Evolutionary conservation across 1,140 invertebrate genomes (phyloP).

Genomic region (Trachelipus rathkii): DNA sequence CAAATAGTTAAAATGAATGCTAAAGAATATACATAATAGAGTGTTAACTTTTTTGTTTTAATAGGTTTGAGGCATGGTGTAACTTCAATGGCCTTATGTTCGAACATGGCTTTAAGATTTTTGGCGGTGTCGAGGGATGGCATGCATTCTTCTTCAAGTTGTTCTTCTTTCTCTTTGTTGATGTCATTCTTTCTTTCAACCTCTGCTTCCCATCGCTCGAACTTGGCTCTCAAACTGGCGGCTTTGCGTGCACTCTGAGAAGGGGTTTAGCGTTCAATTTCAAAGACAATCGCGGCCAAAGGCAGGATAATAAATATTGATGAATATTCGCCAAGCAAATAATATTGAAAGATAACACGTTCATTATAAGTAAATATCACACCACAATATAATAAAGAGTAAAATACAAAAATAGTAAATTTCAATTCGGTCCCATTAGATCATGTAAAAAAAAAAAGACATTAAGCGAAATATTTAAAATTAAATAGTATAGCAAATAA

Average conservation of each 20-base stretch:
- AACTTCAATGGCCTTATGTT: conserved; percentile 62
- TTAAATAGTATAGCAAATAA: too few species aligned
- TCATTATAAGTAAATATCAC: too few species aligned
- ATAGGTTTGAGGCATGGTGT: conserved; percentile 55
- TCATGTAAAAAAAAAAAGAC: too few species aligned
- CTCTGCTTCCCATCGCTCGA: conserved; percentile 81
- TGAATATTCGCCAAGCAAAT: too few species aligned
- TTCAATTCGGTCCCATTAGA: too few species aligned
- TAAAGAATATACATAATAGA: too few species aligned
- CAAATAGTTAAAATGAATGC: too few species aligned
- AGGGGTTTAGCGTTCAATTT: conserved; percentile 12
- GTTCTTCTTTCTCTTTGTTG: conserved; percentile 40
- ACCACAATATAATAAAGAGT: too few species aligned
- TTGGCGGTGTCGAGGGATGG: conserved; percentile 67
- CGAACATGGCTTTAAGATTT: conserved; percentile 76
- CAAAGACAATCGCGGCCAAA: neutral
- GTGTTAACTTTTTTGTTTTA: conserved; percentile 62
- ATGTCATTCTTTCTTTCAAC: conserved; percentile 51
- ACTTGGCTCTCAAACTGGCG: conserved; percentile 79
- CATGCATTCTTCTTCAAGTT: conserved; percentile 47
- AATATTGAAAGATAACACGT: too few species aligned
- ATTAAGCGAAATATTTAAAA: too few species aligned
- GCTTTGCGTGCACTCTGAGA: conserved; percentile 71
- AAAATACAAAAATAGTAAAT: too few species aligned
- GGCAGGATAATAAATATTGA: too few species aligned